Conservation (phyloP, 1,140 invertebrate genomes). For the Pseudomyrmex gracilis region DNA sequence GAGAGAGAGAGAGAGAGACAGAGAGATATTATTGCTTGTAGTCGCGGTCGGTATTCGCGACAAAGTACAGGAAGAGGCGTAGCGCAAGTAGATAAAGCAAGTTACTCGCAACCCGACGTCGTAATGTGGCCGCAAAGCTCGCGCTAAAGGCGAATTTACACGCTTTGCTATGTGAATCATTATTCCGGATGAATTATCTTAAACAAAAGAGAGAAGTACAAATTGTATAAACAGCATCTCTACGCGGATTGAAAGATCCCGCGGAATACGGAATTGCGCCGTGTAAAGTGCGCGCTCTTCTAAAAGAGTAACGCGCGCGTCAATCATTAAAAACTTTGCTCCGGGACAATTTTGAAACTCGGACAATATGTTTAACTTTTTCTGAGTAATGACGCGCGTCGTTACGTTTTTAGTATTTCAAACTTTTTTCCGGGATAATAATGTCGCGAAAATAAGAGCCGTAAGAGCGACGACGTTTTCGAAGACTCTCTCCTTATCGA, state of each 20-base stretch:
- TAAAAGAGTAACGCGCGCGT: background rate
- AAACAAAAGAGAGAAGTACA: conserved; percentile 9
- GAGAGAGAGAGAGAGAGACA: conserved; percentile 32
- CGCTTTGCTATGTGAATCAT: conserved; percentile 28
- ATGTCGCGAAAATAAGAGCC: background rate
- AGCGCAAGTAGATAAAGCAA: conserved; percentile 67
- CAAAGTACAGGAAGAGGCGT: conserved; percentile 62
- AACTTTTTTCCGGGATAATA: background rate
- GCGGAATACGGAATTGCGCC: no score
- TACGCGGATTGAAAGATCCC: background rate
- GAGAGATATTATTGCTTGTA: conserved; percentile 64
- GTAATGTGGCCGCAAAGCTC: conserved; percentile 46
- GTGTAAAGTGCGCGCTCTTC: background rate
- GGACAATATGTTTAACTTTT: no score
- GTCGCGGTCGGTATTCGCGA: conserved; percentile 54
- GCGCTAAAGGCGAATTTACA: conserved; percentile 54
- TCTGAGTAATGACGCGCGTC: no score
- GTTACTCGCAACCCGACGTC: conserved; percentile 61
- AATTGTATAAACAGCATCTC: conserved; percentile 4
- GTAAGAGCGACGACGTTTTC: background rate
- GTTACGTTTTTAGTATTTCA: background rate
- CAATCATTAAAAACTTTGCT: background rate
- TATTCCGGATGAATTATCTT: conserved; percentile 29
- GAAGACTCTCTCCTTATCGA: conserved; percentile 17
- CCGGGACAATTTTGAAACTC: no score